These are phyloP conservation scores for Archocentrus centrarchus DNA, from an alignment of 2,113 vertebrate genomes.

Conservation along the genomic window DNA sequence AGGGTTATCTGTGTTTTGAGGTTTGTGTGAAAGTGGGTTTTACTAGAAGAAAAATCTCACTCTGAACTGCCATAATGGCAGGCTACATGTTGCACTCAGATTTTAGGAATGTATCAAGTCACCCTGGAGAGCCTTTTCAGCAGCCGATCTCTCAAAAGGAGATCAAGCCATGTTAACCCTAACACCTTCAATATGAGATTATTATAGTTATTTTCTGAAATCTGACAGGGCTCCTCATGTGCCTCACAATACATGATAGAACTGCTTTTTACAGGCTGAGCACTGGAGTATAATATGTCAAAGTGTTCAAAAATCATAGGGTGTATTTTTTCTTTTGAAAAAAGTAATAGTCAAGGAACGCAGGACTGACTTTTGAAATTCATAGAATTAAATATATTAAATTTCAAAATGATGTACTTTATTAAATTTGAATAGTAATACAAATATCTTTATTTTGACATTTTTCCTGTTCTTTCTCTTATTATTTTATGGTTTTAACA, in stretches of 20 bases:
- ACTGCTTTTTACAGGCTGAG: neutral
- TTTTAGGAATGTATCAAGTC: conserved; percentile 35
- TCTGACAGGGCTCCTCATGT: neutral
- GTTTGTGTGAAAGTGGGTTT: neutral
- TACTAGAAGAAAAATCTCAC: no score
- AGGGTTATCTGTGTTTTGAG: neutral
- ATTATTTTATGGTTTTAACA: no score
- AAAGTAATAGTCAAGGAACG: neutral
- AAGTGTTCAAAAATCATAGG: neutral
- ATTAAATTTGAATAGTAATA: neutral
- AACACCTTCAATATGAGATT: neutral
- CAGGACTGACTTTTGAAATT: neutral
- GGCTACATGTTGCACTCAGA: conserved; percentile 13
- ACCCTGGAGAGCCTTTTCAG: conserved; percentile 31
- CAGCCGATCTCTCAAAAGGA: neutral
- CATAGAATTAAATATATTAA: neutral
- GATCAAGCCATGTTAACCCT: neutral
- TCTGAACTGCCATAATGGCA: neutral
- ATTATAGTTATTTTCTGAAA: neutral
- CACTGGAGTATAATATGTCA: neutral
- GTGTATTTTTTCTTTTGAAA: neutral
- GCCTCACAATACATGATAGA: neutral
- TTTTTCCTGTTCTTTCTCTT: no score
- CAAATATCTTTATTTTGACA: neutral
- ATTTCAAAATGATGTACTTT: neutral